Percentiles rank a stretch among this genome's conserved stretches.
Conservation (phyloP, 2,888 invertebrate species). For the Myopa tessellatipennis region DNA sequence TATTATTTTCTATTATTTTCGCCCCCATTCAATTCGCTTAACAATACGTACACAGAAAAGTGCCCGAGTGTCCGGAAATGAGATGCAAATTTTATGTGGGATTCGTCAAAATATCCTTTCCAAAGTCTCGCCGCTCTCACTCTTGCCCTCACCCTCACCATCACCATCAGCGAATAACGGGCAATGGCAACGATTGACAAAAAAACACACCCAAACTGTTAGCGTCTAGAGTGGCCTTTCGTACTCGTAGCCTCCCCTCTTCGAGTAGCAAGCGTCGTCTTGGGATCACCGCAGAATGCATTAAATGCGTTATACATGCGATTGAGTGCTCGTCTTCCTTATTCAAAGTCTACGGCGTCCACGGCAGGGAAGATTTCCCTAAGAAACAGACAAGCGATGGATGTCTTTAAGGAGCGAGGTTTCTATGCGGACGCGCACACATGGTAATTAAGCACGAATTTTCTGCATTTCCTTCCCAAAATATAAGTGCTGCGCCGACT, state of each 20-base stretch:
- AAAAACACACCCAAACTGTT: slow-evolving; percentile 46
- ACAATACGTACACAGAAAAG: slow-evolving; percentile 30
- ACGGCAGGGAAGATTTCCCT: not conserved
- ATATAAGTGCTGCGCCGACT: slow-evolving; percentile 19
- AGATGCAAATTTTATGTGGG: slow-evolving; percentile 69
- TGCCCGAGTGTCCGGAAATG: slow-evolving; percentile 67
- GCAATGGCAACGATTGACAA: slow-evolving; percentile 47
- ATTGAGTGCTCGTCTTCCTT: not conserved
- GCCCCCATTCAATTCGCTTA: slow-evolving; percentile 11
- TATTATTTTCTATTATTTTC: slow-evolving; percentile 1
- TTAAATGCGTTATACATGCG: too few species aligned
- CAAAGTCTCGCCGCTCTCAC: slow-evolving; percentile 29
- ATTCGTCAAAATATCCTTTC: slow-evolving; percentile 64
- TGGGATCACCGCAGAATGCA: not conserved
- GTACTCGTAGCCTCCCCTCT: slow-evolving; percentile 6
- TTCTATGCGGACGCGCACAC: not conserved
- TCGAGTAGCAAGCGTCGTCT: slow-evolving; percentile 23
- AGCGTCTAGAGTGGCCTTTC: slow-evolving; percentile 26
- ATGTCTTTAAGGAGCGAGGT: not conserved
- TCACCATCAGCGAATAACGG: slow-evolving; percentile 13
- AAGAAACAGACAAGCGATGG: not conserved
- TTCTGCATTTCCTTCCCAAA: not conserved
- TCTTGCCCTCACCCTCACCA: not conserved
- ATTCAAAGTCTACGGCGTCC: not conserved
- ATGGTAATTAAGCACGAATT: slow-evolving; percentile 18